These are phyloP conservation scores for Copidosoma aretas DNA, from an alignment of 2,888 invertebrate genomes.

Conservation along the genomic window DNA sequence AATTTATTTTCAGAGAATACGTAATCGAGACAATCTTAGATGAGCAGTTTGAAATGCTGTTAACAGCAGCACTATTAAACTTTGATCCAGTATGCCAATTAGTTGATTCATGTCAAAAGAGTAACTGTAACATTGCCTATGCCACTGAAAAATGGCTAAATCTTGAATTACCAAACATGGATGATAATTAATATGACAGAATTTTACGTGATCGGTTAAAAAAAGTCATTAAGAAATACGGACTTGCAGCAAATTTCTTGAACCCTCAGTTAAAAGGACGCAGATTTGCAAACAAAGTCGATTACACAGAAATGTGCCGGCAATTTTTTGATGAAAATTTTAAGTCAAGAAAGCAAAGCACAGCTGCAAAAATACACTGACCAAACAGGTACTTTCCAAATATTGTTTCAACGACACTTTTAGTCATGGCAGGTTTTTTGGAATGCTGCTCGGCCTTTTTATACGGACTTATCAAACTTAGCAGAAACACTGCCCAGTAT, in stretches of 20 bases:
- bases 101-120: constrained; percentile 13
- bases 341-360: not conserved
- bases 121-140: constrained; percentile 1
- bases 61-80: not conserved
- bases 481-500: constrained; percentile 1
- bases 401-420: not conserved
- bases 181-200: not conserved
- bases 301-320: not conserved
- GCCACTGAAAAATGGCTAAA: constrained; percentile 16
- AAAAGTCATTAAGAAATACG: constrained; percentile 1
- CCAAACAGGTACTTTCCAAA: constrained; percentile 5
- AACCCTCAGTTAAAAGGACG: not conserved
- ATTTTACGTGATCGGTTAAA: not conserved
- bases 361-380: constrained; percentile 7
- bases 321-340: constrained; percentile 15
- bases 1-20: constrained; percentile 14
- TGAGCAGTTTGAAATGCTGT: constrained; percentile 1
- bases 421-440: not conserved
- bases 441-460: not conserved
- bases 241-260: constrained; percentile 16
- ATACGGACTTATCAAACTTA: not conserved
- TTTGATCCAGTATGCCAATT: constrained; percentile 4
- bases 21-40: constrained; percentile 1
- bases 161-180: not conserved
- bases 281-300: not conserved